Evolutionary conservation across 2,113 vertebrate species (phyloP), one percentile per base, ranked within the genome.

Genomic region (Entomyzon cyanotis): DNA sequence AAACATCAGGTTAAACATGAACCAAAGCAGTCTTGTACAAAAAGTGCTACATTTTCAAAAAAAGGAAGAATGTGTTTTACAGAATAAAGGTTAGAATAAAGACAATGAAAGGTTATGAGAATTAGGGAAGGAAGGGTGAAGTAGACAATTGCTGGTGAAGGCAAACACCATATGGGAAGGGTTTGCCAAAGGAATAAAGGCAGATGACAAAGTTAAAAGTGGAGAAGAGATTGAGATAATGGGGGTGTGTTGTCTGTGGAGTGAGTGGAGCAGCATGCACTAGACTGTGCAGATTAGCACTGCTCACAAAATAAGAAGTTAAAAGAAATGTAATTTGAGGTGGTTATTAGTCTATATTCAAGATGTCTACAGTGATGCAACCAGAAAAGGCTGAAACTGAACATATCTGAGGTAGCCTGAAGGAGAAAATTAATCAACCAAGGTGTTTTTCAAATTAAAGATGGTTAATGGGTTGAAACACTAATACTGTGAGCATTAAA

Each of bases 21-120:
- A 76, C 4, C 0, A 2, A 55, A 68, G 8, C 3, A 53, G 15
- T 49, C 4, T 53, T 89, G 15, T 33, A 44, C 5, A 44, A 64
- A 63, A 73, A 46, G 14, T n/a, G 2, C 17, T 33, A 28, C n/a
- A n/a, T 2, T 5, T 4, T 5, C 2, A 10, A 1, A 50, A 84
- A 77, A 60, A 19, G 0, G 39, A 74, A 59, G 19, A 64, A 60
- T 14, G 5, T 3, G 13, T 60, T 90, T 83, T 56, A 52, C 2
- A 56, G 28, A 33, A 42, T 10, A 53, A 46, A 71, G 10, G 10
- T 30, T 63, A 55, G 24, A 16, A 63, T 49, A 76, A 68, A 67
- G 11, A 18, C 3, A 59, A 16, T 7, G 5, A 70, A 55, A 84
- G 44, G 19, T 59, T 71, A 16, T 73, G 30, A 68, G 33, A 69